These are phyloP conservation scores for Argopecten irradians DNA, from an alignment of 1,140 invertebrate species.

Conservation along the genomic window DNA sequence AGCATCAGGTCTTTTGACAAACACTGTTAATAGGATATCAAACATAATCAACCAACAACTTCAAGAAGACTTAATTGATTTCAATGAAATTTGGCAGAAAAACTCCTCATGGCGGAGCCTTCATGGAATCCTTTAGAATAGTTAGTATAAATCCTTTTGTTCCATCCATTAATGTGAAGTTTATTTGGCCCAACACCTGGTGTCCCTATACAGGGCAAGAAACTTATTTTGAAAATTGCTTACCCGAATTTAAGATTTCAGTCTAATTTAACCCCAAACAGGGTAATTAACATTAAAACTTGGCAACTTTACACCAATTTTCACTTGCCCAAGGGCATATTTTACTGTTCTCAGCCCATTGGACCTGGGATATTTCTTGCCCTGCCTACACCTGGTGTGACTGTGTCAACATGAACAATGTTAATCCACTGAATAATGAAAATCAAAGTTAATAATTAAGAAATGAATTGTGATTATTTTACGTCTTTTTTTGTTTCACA, in stretches of 20 bases:
- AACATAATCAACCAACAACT: not conserved
- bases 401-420: not conserved
- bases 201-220: no score
- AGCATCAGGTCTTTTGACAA: not conserved
- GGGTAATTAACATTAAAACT: no score
- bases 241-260: not conserved
- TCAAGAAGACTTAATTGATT: not conserved
- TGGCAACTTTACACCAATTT: no score
- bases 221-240: no score
- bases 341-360: not conserved
- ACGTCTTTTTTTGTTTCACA: slow-evolving; percentile 46
- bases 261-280: not conserved
- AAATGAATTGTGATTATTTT: no score
- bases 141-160: not conserved
- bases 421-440: not conserved
- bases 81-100: no score
- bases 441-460: no score
- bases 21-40: not conserved
- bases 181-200: no score
- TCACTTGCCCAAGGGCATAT: no score
- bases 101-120: no score
- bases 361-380: no score
- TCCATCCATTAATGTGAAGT: no score
- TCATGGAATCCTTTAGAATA: not conserved
- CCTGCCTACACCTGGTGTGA: not conserved